phyloP scores from a whole-genome alignment of 2,113 vertebrate species.

The Saguinus midas region DNA sequence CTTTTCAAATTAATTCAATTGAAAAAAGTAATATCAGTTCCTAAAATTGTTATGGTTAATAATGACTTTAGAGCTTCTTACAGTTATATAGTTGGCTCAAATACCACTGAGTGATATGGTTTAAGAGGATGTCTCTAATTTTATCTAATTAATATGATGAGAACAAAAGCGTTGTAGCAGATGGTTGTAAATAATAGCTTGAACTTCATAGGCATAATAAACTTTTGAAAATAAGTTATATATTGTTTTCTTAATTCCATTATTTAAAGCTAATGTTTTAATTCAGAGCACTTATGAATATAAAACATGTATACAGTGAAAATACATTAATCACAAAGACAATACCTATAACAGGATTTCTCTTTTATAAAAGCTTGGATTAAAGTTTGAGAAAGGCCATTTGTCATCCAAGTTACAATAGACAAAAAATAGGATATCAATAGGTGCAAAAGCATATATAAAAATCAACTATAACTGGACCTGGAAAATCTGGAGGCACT shows the following conservation, averaged over 20 bases:
- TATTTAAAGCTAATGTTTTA: constrained; percentile 49
- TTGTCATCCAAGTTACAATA: constrained; percentile 28
- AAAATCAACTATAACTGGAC: neutral
- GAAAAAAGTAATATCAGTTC: neutral
- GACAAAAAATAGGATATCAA: constrained; percentile 14
- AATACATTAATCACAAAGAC: constrained; percentile 7
- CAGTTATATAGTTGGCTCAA: neutral
- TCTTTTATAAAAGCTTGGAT: constrained; percentile 43
- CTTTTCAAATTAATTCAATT: neutral
- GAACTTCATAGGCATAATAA: constrained; percentile 1
- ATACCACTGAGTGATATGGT: constrained; percentile 37
- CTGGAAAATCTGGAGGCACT: neutral
- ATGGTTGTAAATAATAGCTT: neutral
- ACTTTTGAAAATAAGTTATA: neutral
- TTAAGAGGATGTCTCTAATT: constrained; percentile 42
- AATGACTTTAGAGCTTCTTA: constrained; percentile 50
- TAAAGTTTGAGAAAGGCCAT: constrained; percentile 40
- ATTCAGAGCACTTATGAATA: constrained; percentile 56
- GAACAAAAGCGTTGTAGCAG: constrained; percentile 50
- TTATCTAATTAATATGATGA: constrained; percentile 60
- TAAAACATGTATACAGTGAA: neutral
- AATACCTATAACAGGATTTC: constrained; percentile 49
- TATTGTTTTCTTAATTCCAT: constrained; percentile 4
- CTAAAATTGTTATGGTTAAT: constrained; percentile 35
- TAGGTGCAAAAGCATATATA: neutral